Evolutionary conservation across 1,140 invertebrate genomes (phyloP).

Genomic region (Drosophila grimshawi): DNA sequence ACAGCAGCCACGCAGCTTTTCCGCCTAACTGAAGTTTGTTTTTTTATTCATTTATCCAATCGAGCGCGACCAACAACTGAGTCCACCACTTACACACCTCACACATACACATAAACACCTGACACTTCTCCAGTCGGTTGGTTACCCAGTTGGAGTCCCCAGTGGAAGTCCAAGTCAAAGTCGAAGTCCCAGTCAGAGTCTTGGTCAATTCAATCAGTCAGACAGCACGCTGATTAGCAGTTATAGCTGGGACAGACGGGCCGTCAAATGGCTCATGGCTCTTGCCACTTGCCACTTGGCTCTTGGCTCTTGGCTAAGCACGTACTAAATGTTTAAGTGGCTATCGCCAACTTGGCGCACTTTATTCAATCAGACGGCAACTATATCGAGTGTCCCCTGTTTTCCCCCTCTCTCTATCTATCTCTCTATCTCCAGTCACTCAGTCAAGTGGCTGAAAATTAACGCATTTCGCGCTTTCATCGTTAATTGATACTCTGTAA

Average conservation of each 20-base stretch:
- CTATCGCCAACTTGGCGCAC: constrained; percentile 41
- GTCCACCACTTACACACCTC: constrained; percentile 30
- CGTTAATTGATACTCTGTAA: constrained; percentile 16
- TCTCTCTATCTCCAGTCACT: constrained; percentile 22
- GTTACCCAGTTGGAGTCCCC: constrained; percentile 1
- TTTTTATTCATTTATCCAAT: constrained; percentile 80
- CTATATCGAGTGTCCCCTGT: constrained; percentile 12
- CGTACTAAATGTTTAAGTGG: constrained; percentile 53
- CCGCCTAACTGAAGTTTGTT: constrained; percentile 56
- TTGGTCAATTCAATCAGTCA: constrained; percentile 76
- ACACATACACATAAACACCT: no score
- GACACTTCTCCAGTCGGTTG: no score
- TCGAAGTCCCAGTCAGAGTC: neutral
- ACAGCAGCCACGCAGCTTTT: constrained; percentile 52
- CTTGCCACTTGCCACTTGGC: neutral
- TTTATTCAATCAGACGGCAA: constrained; percentile 44
- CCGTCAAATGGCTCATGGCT: neutral
- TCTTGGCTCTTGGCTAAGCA: constrained; percentile 34
- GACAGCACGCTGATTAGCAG: constrained; percentile 73
- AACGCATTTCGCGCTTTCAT: constrained; percentile 79
- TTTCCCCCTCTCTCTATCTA: neutral
- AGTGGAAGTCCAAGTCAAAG: constrained; percentile 9
- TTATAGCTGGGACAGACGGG: constrained; percentile 14
- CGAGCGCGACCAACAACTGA: constrained; percentile 54
- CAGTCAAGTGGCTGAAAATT: constrained; percentile 78